Evolutionary conservation across 2,797 vertebrate genomes (phyloP), one percentile per base, ranked within the genome.

Genomic region (Melanotaenia boesemani): DNA sequence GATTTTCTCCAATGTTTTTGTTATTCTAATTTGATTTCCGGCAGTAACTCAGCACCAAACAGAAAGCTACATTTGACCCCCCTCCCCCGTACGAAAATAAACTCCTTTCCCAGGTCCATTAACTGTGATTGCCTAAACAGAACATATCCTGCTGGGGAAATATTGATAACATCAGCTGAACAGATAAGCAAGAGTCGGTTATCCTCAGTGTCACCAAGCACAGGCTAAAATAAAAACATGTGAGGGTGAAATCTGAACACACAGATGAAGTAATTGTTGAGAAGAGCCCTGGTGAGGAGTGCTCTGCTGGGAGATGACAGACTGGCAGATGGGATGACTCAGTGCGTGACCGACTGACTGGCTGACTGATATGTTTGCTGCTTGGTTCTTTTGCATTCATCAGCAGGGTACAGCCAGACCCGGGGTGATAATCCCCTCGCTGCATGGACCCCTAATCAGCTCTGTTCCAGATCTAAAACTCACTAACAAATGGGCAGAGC

Each of bases 381-480:
- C 16, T 48, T 48, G 13, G 6, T 48, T 48, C 18, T n/a, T 74
- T 78, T 50, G 71, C 84, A 89, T 93, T 92, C 73, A 79, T 81
- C 89, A 88, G 88, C 79, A 7, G 89, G 82, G 86, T 78, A 76
- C 79, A 84, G 89, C 81, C 87, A 88, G 85, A 83, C 84, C 88
- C 86, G 80, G 81, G 70, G 6, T 74, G 80, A 87, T 89, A 90
- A 91, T 91, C 79, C 80, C 66, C 57, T 80, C 20, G n/a, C 80
- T 73, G 74, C 82, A 77, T 89, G 82, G 86, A 80, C 72, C 77
- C 80, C 85, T 92, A 89, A 94, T 89, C 87, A 90, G 79, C 66
- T 76, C 81, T 84, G 67, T 62, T 86, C 56, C 26, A 59, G 63
- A 70, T 79, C 79, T 74, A 63, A 83, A 87, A 80, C 56, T 65